Evolutionary conservation across 2,113 vertebrate species (phyloP).

Genomic region (Dicerorhinus sumatrensis): DNA sequence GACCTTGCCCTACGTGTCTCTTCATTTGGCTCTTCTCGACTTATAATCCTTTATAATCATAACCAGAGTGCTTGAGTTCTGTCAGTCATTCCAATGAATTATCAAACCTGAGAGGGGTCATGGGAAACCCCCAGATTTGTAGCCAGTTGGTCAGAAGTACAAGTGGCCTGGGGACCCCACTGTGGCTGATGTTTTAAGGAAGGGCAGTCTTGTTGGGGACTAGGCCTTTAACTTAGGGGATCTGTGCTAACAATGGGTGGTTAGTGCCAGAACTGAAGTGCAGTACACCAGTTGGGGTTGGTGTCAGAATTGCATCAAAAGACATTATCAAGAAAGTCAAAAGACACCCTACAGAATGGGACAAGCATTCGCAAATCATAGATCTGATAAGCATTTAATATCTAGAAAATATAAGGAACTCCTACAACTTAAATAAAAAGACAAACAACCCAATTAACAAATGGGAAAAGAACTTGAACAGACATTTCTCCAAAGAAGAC

Average conservation of each 20-base stretch:
- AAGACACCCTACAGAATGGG: background rate
- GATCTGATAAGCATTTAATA: background rate
- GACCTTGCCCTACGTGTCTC: background rate
- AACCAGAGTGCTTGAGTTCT: background rate
- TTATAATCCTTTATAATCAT: background rate
- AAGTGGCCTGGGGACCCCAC: too few relatives aligned
- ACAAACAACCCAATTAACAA: background rate
- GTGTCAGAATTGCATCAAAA: background rate
- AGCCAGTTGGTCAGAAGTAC: background rate
- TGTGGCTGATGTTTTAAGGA: background rate
- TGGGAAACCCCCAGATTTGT: background rate
- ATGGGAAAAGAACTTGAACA: background rate
- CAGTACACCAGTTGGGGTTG: background rate
- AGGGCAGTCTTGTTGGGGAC: background rate
- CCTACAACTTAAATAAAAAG: background rate
- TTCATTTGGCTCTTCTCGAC: background rate
- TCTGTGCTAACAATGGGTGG: background rate
- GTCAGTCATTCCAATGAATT: background rate
- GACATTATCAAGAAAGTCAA: background rate
- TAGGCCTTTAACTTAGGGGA: background rate
- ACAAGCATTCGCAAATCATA: background rate
- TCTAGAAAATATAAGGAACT: background rate
- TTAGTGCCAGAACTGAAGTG: background rate
- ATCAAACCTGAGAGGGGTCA: background rate
- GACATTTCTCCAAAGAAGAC: background rate